These are phyloP conservation scores for Scaptomyza hsui DNA, from an alignment of 1,140 invertebrate species.

Conservation along the genomic window DNA sequence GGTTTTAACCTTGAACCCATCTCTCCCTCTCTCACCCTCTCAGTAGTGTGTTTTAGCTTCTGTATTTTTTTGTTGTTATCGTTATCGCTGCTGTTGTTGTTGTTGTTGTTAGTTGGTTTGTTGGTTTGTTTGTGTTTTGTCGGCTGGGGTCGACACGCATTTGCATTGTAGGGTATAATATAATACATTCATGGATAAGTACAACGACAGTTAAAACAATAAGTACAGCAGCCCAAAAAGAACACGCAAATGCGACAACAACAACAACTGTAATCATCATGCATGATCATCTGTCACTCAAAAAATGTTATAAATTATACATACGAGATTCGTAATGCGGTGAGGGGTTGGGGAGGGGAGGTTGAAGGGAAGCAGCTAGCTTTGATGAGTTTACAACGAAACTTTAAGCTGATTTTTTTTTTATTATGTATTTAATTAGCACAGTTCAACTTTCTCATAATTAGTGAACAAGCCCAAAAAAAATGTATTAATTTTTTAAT, in stretches of 20 bases:
- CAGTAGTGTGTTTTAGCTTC: slow-evolving; percentile 13
- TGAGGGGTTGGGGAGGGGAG: slow-evolving; percentile 1
- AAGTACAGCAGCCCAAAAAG: slow-evolving; percentile 21
- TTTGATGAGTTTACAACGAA: slow-evolving; percentile 16
- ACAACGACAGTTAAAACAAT: slow-evolving; percentile 23
- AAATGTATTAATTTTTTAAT: too few relatives aligned
- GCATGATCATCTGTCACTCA: slow-evolving; percentile 44
- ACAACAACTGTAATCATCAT: slow-evolving; percentile 56
- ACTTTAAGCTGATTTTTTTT: slow-evolving; percentile 13
- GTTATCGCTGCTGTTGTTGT: slow-evolving; percentile 12
- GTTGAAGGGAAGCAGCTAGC: background rate
- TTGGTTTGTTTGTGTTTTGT: background rate
- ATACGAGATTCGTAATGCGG: slow-evolving; percentile 21
- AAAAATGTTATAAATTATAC: slow-evolving; percentile 70
- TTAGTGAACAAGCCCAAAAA: too few relatives aligned
- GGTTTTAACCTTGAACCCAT: slow-evolving; percentile 80
- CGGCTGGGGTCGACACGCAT: slow-evolving; percentile 21
- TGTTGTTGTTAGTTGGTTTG: slow-evolving; percentile 17
- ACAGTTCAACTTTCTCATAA: background rate
- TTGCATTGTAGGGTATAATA: slow-evolving; percentile 60
- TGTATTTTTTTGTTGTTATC: slow-evolving; percentile 23
- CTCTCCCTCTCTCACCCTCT: background rate
- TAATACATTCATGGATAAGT: slow-evolving; percentile 55
- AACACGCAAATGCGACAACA: slow-evolving; percentile 42
- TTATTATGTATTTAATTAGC: slow-evolving; percentile 27